phyloP scores from a whole-genome alignment of 2,888 invertebrate species.

The Habroteleia sp. region DNA sequence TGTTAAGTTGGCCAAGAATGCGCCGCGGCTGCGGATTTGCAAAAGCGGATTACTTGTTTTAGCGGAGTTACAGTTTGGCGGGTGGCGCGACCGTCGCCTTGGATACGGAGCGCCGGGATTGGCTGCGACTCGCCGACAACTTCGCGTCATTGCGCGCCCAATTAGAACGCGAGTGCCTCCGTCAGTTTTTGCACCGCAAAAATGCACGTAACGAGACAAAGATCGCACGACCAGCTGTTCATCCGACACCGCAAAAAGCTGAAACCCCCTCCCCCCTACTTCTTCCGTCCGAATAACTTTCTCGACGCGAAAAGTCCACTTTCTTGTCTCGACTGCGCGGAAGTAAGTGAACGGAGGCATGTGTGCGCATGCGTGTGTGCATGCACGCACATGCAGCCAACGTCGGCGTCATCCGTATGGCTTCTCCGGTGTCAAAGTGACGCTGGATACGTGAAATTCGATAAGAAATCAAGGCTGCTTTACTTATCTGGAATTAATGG shows the following conservation, averaged over 20 bases:
- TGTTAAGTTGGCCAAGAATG: constrained; percentile 33
- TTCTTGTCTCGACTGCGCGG: constrained; percentile 34
- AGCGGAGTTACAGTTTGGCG: constrained; percentile 25
- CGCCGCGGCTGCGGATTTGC: constrained; percentile 20
- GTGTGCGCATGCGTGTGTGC: not conserved
- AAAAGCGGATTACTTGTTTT: constrained; percentile 48
- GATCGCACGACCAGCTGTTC: constrained; percentile 39
- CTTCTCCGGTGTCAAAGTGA: constrained; percentile 56
- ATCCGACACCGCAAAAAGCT: constrained; percentile 25
- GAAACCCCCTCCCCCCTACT: no score
- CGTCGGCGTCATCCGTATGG: constrained; percentile 39
- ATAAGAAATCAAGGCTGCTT: constrained; percentile 49
- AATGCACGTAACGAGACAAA: constrained; percentile 27
- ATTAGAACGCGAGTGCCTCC: constrained; percentile 13
- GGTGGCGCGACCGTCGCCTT: constrained; percentile 17
- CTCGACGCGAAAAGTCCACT: constrained; percentile 43
- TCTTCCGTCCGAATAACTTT: constrained; percentile 54
- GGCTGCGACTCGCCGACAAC: constrained; percentile 11
- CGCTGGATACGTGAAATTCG: constrained; percentile 50
- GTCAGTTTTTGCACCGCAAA: constrained; percentile 14
- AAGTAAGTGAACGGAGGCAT: constrained; percentile 5
- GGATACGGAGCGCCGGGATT: constrained; percentile 31
- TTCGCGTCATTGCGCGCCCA: constrained; percentile 19
- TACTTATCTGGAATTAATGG: constrained; percentile 51
- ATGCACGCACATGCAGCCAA: not conserved